Conservation (phyloP, 2,888 invertebrate genomes). For the Arenicola marina region DNA sequence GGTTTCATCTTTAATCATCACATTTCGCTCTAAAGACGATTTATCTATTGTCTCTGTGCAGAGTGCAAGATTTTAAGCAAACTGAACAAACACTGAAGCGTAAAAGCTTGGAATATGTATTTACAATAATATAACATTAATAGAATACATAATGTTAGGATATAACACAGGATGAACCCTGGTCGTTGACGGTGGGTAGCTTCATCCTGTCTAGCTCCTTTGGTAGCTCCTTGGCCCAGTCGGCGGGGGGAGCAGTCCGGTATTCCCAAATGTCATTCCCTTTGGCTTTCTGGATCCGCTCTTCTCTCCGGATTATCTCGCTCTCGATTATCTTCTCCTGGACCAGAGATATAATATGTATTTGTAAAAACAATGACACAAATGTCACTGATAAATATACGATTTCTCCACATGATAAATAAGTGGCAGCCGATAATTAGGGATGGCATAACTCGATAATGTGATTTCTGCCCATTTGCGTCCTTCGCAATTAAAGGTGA, state of each 20-base stretch:
- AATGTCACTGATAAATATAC: not conserved
- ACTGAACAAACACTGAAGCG: too few relatives aligned
- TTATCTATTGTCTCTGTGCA: too few relatives aligned
- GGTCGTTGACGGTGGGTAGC: constrained; percentile 10
- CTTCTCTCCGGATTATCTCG: constrained; percentile 71
- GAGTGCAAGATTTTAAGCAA: too few relatives aligned
- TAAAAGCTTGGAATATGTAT: too few relatives aligned
- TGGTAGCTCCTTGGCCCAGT: constrained; percentile 83
- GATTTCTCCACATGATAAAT: not conserved
- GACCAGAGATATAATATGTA: constrained; percentile 4
- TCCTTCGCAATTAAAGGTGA: too few relatives aligned
- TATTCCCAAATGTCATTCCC: constrained; percentile 80
- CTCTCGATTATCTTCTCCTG: constrained; percentile 68
- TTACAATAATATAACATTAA: too few relatives aligned
- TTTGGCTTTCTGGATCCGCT: constrained; percentile 72
- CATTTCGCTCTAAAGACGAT: too few relatives aligned
- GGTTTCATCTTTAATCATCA: too few relatives aligned
- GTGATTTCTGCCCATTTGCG: too few relatives aligned
- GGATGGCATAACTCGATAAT: too few relatives aligned
- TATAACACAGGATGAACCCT: constrained; percentile 7
- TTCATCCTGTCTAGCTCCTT: constrained; percentile 61
- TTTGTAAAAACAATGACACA: too few relatives aligned
- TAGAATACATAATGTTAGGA: too few relatives aligned
- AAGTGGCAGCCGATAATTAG: not conserved
- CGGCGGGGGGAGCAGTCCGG: constrained; percentile 74